A percentile compares a stretch with the other conserved stretches of the same genome.
Evolutionary conservation across 2,888 invertebrate species (phyloP).

Genomic region (Troides helena): DNA sequence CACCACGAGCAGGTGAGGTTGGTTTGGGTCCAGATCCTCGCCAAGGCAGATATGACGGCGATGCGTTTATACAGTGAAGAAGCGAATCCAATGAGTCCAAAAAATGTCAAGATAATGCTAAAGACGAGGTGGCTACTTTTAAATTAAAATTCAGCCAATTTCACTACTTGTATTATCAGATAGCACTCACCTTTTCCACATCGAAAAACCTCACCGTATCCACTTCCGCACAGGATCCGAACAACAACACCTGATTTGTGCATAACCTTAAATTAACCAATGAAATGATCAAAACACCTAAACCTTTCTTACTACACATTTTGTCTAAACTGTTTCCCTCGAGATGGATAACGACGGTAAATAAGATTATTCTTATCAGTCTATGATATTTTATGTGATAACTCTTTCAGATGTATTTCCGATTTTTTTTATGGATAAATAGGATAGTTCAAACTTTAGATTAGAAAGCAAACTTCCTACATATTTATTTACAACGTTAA

Average conservation of each 20-base stretch:
- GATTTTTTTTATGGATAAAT: not conserved
- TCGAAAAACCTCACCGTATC: constrained; percentile 63
- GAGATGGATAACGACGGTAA: not conserved
- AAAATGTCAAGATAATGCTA: too few relatives aligned
- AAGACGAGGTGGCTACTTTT: too few relatives aligned
- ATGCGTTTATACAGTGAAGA: too few relatives aligned
- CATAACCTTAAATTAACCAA: constrained; percentile 34
- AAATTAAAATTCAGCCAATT: too few relatives aligned
- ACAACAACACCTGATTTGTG: constrained; percentile 57
- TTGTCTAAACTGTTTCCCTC: constrained; percentile 14
- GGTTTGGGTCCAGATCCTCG: too few relatives aligned
- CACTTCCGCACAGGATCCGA: constrained; percentile 57
- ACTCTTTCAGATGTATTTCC: constrained; percentile 3
- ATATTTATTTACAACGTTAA: too few relatives aligned
- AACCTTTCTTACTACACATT: constrained; percentile 14
- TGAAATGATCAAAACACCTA: constrained; percentile 11
- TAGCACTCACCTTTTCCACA: constrained; percentile 56
- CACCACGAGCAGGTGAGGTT: too few relatives aligned
- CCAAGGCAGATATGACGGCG: too few relatives aligned
- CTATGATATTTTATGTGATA: constrained; percentile 20
- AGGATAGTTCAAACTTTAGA: too few relatives aligned
- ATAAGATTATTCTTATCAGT: constrained; percentile 21
- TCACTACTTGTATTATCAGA: not conserved
- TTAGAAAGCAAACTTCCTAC: too few relatives aligned
- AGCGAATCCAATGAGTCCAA: too few relatives aligned